Evolutionary conservation across 2,888 invertebrate genomes (phyloP).

Genomic region (Altica lythri): DNA sequence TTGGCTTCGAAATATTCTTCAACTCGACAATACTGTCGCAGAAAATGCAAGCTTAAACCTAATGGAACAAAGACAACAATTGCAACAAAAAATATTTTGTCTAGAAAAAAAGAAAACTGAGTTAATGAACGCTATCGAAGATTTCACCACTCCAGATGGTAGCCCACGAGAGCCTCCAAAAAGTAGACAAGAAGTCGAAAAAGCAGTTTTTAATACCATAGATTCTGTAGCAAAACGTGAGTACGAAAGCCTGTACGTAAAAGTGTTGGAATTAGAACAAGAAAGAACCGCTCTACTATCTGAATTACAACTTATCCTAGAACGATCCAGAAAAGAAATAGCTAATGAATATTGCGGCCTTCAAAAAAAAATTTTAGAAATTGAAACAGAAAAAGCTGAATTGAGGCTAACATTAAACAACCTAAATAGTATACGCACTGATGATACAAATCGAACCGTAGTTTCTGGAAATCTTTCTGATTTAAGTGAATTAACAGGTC

Average conservation of each 20-base stretch:
- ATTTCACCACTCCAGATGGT: conserved; percentile 29
- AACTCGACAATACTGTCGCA: conserved; percentile 32
- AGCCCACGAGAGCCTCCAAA: conserved; percentile 1
- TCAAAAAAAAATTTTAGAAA: conserved; percentile 38
- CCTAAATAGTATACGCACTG: not conserved
- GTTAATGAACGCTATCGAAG: conserved; percentile 37
- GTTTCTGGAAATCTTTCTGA: too few relatives aligned
- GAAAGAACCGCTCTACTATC: conserved; percentile 38
- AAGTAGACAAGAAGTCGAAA: conserved; percentile 31
- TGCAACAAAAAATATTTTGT: conserved; percentile 38
- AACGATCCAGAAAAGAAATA: conserved; percentile 40
- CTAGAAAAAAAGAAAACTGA: conserved; percentile 41
- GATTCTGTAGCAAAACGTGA: conserved; percentile 33
- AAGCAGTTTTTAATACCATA: conserved; percentile 21
- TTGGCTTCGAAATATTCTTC: conserved; percentile 39
- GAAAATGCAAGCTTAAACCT: conserved; percentile 26
- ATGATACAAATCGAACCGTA: conserved; percentile 3
- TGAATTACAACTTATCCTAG: conserved; percentile 39
- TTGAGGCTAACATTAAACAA: conserved; percentile 23
- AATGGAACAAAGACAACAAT: conserved; percentile 34
- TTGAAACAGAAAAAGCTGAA: conserved; percentile 36
- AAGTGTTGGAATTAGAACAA: conserved; percentile 40
- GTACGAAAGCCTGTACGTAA: conserved; percentile 37
- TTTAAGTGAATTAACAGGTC: not conserved
- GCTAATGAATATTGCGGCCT: conserved; percentile 39